Evolutionary conservation across 2,888 invertebrate genomes (phyloP), one percentile per base, ranked within the genome.

Genomic region (Apomyelois bistriatella): DNA sequence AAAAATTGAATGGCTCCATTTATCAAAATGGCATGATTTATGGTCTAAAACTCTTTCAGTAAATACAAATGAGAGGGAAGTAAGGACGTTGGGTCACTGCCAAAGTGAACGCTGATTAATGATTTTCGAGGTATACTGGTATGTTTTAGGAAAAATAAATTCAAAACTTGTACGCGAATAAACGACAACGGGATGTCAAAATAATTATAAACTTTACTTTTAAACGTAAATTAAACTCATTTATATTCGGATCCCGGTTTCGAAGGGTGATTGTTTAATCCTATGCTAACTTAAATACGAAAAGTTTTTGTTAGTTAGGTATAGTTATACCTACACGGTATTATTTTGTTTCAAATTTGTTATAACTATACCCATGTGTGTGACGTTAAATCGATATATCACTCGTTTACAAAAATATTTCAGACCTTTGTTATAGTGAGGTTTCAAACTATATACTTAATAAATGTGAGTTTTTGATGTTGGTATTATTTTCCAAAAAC

Each of bases 91-190:
- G 86, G 86, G 85, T 85, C 85, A 85, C 79, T 84, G 86, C 87
- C 87, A 87, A 87, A 86, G 83, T 84, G 84, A 76, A 83, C 76
- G 71, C 78, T 87, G 86, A 87, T 87, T 85, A 86, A 87, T 87
- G 86, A 85, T 82, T 86, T 85, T 81, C 76, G 76, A 83, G 74
- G 74, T 74, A 76, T 73, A 76, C 75, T 60, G 77, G 72, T 79
- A 79, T 80, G 78, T 79, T 80, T 71, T 65, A 68, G 32, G 70
- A 74, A 80, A 80, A 84, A 83, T 82, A 81, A 79, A 76, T 80
- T 78, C 70, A 65, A 74, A 79, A 80, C 72, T 79, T 79, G 71
- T 65, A 37, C 52, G 37, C 17, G 16, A 36, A 28, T 7, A 28
- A 42, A 56, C 56, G 30, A 53, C 43, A 50, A 15, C 30, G 32